A percentile compares a stretch with the other conserved stretches of the same genome.
phyloP scores from a whole-genome alignment of 2,797 vertebrate genomes.

The Smutsia temminckii region DNA sequence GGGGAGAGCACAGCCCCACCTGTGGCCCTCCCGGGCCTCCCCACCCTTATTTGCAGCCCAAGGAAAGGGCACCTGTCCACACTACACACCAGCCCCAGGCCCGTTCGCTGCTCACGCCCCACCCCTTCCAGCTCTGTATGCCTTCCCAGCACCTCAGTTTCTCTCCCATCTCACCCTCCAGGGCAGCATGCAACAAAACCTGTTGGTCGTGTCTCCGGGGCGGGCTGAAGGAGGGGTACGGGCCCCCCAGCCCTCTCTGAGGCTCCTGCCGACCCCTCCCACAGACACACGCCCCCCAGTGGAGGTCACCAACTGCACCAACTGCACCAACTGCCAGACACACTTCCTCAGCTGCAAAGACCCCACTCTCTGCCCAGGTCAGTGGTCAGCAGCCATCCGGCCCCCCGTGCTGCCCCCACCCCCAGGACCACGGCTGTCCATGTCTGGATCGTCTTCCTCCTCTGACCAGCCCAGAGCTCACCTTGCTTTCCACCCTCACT shows the following conservation, averaged over 20 bases:
- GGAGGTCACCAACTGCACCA: slow-evolving; percentile 49
- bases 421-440: background rate
- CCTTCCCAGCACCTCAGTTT: slow-evolving; percentile 50
- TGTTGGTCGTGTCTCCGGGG: slow-evolving; percentile 54
- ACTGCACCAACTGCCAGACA: slow-evolving; percentile 35
- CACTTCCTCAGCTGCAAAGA: slow-evolving; percentile 64
- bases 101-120: background rate
- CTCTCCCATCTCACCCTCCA: slow-evolving; percentile 27
- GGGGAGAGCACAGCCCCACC: background rate
- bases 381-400: background rate
- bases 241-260: background rate
- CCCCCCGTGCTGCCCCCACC: background rate
- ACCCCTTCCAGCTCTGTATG: background rate
- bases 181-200: slow-evolving; percentile 64
- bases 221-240: background rate
- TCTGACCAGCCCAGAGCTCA: background rate
- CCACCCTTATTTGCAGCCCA: background rate
- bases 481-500: background rate
- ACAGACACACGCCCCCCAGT: background rate
- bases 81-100: background rate
- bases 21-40: background rate
- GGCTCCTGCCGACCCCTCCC: background rate
- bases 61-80: background rate
- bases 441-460: background rate
- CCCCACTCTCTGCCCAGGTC: slow-evolving; percentile 57